These are phyloP conservation scores for Polylopha cassiicola DNA, from an alignment of 2,888 invertebrate species.

Conservation along the genomic window DNA sequence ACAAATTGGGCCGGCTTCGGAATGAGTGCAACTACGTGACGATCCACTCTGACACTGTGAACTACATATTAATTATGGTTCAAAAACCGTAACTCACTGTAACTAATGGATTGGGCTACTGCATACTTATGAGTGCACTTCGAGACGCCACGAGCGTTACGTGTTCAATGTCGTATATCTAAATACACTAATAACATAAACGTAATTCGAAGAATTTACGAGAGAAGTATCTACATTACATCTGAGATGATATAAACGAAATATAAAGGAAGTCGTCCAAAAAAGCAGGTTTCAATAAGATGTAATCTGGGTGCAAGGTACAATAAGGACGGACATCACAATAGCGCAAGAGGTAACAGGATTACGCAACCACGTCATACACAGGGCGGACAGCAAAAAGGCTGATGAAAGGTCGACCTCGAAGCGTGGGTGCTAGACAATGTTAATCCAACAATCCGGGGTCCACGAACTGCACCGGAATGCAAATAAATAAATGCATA, in stretches of 20 bases:
- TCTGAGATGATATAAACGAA: constrained; percentile 1
- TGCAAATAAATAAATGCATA: constrained; percentile 72
- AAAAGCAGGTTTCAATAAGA: constrained; percentile 30
- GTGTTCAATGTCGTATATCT: no score
- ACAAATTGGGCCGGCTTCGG: constrained; percentile 49
- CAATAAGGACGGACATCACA: constrained; percentile 36
- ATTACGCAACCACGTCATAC: constrained; percentile 41
- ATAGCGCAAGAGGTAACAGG: constrained; percentile 30
- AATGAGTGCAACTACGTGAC: constrained; percentile 44
- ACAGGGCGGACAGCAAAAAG: constrained; percentile 37
- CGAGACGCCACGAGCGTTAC: no score
- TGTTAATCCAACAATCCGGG: constrained; percentile 53
- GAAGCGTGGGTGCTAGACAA: constrained; percentile 47
- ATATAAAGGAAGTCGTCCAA: not conserved
- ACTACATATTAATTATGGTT: constrained; percentile 20
- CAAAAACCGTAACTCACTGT: constrained; percentile 20
- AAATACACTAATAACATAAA: no score
- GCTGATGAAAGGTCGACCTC: constrained; percentile 55
- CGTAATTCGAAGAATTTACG: no score
- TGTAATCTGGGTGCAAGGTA: constrained; percentile 35
- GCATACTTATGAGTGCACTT: constrained; percentile 6
- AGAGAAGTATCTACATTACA: no score
- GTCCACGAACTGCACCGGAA: constrained; percentile 70
- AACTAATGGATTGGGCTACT: constrained; percentile 19
- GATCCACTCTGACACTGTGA: constrained; percentile 19